Evolutionary conservation across 2,888 invertebrate species (phyloP).

Genomic region (Lissonota sp.): DNA sequence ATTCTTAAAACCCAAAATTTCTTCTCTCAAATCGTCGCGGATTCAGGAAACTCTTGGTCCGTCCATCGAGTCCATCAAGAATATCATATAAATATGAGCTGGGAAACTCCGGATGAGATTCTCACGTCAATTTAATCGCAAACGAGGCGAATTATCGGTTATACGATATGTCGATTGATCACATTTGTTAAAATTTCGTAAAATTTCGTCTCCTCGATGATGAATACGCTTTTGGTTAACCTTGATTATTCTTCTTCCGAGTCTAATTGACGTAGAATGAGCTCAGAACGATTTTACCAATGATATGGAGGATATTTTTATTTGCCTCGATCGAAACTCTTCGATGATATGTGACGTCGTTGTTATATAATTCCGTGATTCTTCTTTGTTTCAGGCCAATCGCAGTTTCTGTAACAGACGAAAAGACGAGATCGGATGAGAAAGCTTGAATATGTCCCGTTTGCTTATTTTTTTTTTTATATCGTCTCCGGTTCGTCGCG

Average conservation of each 20-base stretch:
- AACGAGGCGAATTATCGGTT: not conserved
- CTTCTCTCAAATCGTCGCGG: not conserved
- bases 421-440: slow-evolving; percentile 4
- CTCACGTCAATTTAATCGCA: too few species aligned
- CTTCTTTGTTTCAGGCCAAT: slow-evolving; percentile 24
- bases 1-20: slow-evolving; percentile 11
- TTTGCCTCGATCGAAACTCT: slow-evolving; percentile 7
- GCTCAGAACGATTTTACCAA: slow-evolving; percentile 38
- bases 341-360: slow-evolving; percentile 48
- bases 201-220: not conserved
- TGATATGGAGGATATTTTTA: slow-evolving; percentile 60
- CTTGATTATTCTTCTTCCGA: slow-evolving; percentile 6
- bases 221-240: slow-evolving; percentile 10
- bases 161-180: slow-evolving; percentile 53
- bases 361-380: slow-evolving; percentile 14
- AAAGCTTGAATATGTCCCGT: slow-evolving; percentile 8
- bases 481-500: slow-evolving; percentile 12
- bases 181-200: slow-evolving; percentile 38
- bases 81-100: too few species aligned
- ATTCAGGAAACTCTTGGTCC: too few species aligned
- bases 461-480: slow-evolving; percentile 18
- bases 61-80: too few species aligned
- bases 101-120: slow-evolving; percentile 27
- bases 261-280: slow-evolving; percentile 24
- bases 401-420: slow-evolving; percentile 55